A percentile compares a stretch with the other conserved stretches of the same genome.
Conservation (phyloP, 2,888 invertebrate species). For the Carabus problematicus region DNA sequence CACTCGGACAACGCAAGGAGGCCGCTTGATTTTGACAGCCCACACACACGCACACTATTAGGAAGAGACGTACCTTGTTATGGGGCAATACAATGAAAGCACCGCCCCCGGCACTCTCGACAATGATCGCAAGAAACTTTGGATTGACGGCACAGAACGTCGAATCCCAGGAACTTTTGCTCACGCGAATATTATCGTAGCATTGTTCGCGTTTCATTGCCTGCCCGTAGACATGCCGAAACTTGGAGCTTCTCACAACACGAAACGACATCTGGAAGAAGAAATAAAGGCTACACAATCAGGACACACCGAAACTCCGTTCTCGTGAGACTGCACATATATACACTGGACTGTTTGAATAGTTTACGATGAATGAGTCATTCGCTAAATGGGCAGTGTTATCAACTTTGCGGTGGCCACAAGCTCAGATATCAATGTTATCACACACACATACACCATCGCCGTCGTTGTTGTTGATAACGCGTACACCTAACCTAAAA, state of each 20-base stretch:
- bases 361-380: neutral
- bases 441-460: neutral
- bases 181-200: slow-evolving; percentile 96
- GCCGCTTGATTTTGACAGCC: neutral
- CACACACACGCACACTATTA: slow-evolving; percentile 8
- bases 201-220: slow-evolving; percentile 94
- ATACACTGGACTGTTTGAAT: too few species aligned
- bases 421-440: neutral
- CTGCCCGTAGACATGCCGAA: slow-evolving; percentile 93
- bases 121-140: slow-evolving; percentile 95
- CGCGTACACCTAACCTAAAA: slow-evolving; percentile 6
- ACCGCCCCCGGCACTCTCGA: slow-evolving; percentile 95
- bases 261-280: slow-evolving; percentile 88
- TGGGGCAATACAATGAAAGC: slow-evolving; percentile 94
- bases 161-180: slow-evolving; percentile 98
- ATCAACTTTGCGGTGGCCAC: neutral
- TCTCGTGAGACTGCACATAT: too few species aligned
- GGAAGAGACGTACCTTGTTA: slow-evolving; percentile 74
- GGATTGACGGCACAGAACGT: slow-evolving; percentile 99
- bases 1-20: neutral
- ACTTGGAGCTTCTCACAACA: slow-evolving; percentile 96
- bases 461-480: slow-evolving; percentile 12
- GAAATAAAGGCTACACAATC: neutral
- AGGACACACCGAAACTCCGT: neutral
- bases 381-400: neutral